phyloP scores from a whole-genome alignment of 1,140 invertebrate genomes.

The Amphibalanus amphitrite region DNA sequence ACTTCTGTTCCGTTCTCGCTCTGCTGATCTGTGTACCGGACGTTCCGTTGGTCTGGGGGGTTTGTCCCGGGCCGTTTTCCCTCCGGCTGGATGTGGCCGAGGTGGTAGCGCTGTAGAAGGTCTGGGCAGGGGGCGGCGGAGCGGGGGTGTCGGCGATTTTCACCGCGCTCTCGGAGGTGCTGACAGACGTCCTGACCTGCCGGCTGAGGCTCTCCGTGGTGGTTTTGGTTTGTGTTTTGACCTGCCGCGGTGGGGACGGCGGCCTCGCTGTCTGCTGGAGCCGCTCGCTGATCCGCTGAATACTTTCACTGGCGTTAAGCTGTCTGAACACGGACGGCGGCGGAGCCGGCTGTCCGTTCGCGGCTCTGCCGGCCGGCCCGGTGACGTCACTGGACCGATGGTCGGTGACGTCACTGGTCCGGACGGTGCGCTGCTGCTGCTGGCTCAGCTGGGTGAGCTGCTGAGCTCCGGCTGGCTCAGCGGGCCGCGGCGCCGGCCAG shows the following conservation, averaged over 20 bases:
- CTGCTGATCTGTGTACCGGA: no score
- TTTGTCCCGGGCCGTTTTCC: no score
- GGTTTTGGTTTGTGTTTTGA: not conserved
- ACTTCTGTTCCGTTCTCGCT: no score
- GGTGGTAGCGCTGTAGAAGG: no score
- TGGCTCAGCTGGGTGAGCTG: no score
- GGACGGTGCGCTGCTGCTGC: not conserved
- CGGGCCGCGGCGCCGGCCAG: no score
- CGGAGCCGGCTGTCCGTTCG: constrained; percentile 6
- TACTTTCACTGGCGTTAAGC: constrained; percentile 28
- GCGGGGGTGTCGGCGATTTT: not conserved
- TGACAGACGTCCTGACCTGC: not conserved
- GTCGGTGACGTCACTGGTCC: no score
- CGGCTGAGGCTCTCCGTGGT: not conserved
- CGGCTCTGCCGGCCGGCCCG: not conserved
- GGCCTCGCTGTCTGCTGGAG: not conserved
- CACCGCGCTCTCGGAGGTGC: not conserved
- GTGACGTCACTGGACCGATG: no score
- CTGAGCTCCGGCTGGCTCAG: no score
- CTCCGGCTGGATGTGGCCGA: no score
- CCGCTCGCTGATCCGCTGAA: not conserved
- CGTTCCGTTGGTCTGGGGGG: no score
- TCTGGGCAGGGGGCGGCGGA: not conserved
- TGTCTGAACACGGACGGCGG: constrained; percentile 70
- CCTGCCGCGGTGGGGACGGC: not conserved